These are phyloP conservation scores for Marisa cornuarietis DNA, from an alignment of 1,140 invertebrate genomes.

Conservation along the genomic window DNA sequence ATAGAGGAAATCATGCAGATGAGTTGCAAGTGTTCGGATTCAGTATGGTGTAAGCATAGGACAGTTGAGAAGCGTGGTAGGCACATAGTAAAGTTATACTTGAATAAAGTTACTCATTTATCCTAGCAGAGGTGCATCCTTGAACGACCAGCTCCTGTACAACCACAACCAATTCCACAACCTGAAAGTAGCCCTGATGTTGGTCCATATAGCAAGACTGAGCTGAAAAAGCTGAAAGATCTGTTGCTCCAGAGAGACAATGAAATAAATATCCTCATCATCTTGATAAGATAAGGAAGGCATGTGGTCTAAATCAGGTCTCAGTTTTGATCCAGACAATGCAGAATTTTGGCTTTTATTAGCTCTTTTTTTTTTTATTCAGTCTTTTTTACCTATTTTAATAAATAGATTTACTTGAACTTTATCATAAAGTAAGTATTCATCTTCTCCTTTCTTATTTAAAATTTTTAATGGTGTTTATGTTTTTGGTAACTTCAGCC, in stretches of 20 bases:
- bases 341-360: neutral
- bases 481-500: no score
- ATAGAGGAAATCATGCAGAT: no score
- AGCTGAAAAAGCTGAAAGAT: conserved; percentile 59
- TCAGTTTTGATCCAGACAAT: neutral
- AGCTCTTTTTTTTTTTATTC: neutral
- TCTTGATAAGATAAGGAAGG: neutral
- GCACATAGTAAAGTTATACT: no score
- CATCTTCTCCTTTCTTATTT: no score
- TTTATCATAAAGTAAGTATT: no score
- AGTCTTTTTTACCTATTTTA: no score
- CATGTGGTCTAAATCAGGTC: neutral
- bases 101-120: neutral
- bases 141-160: conserved; percentile 40
- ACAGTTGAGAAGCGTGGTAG: no score
- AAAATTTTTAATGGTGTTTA: no score
- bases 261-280: conserved; percentile 65
- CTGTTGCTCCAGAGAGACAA: conserved; percentile 64
- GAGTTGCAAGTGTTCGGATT: no score
- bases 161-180: conserved; percentile 16
- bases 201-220: conserved; percentile 59
- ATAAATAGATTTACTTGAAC: no score
- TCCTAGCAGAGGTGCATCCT: conserved; percentile 27
- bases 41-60: no score
- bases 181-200: conserved; percentile 43